A percentile compares a stretch with the other conserved stretches of the same genome.
Evolutionary conservation across 2,113 vertebrate species (phyloP).

Genomic region (Oostethus manadensis): DNA sequence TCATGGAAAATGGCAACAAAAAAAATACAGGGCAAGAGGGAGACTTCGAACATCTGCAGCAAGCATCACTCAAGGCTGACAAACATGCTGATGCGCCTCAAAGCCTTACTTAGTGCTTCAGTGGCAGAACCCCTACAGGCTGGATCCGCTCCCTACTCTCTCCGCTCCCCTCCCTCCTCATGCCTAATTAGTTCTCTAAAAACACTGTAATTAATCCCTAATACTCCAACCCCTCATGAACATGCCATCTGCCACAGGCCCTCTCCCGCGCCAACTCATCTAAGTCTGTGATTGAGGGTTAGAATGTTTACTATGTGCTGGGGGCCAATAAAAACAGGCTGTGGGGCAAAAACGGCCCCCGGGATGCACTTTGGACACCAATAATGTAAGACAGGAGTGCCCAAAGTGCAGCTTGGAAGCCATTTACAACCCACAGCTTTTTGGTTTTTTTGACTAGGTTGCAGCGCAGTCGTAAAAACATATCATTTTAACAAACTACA

Average conservation of each 20-base stretch:
- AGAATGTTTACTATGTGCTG: too few relatives aligned
- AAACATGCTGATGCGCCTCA: constrained; percentile 8
- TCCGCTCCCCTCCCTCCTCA: constrained; percentile 18
- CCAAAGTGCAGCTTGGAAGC: too few relatives aligned
- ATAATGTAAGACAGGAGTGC: too few relatives aligned
- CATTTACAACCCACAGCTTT: too few relatives aligned
- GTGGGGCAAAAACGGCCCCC: too few relatives aligned
- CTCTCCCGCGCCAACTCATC: constrained; percentile 15
- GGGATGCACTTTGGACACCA: too few relatives aligned
- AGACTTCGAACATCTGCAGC: constrained; percentile 14
- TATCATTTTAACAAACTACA: too few relatives aligned
- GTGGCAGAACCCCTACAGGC: constrained; percentile 18
- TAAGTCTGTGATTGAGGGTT: constrained; percentile 1
- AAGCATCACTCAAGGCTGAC: constrained; percentile 18
- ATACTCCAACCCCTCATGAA: constrained; percentile 49
- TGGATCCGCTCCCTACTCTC: constrained; percentile 16
- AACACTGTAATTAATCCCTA: constrained; percentile 65
- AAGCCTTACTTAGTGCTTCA: not conserved
- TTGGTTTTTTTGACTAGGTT: too few relatives aligned
- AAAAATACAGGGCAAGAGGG: not conserved
- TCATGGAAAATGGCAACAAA: not conserved
- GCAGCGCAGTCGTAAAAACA: too few relatives aligned
- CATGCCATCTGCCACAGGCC: constrained; percentile 61
- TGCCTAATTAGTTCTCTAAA: constrained; percentile 53
- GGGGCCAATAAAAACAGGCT: too few relatives aligned